phyloP scores from a whole-genome alignment of 2,888 invertebrate species.

The Anaspis maculata region DNA sequence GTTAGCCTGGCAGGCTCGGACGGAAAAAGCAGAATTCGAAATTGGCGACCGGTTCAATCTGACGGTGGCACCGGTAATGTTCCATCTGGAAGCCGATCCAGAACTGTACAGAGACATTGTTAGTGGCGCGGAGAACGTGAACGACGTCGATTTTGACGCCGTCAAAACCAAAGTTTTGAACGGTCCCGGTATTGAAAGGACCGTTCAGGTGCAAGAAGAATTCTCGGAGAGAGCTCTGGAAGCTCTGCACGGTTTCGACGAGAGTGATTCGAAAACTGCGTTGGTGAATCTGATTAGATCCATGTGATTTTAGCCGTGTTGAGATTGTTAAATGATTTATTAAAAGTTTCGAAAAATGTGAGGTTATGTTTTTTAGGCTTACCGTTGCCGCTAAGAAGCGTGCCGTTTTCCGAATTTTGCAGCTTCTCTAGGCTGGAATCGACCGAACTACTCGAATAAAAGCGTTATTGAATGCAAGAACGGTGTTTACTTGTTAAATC shows the following conservation, averaged over 20 bases:
- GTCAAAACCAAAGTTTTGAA: slow-evolving; percentile 30
- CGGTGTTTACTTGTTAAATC: too few species aligned
- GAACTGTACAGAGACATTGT: slow-evolving; percentile 57
- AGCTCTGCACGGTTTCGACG: slow-evolving; percentile 63
- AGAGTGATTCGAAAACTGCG: slow-evolving; percentile 71
- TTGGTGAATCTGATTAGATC: slow-evolving; percentile 75
- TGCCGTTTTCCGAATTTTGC: too few species aligned
- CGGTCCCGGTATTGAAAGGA: slow-evolving; percentile 64
- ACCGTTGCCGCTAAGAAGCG: too few species aligned
- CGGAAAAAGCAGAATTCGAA: slow-evolving; percentile 60
- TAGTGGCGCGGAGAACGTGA: slow-evolving; percentile 51
- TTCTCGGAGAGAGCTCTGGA: slow-evolving; percentile 64
- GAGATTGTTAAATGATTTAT: too few species aligned
- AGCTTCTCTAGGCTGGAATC: too few species aligned
- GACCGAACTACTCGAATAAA: too few species aligned
- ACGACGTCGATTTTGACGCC: slow-evolving; percentile 53
- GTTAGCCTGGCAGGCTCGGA: slow-evolving; percentile 70
- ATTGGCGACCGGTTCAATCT: slow-evolving; percentile 49
- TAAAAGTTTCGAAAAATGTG: too few species aligned
- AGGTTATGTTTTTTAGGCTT: too few species aligned
- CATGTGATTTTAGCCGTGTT: slow-evolving; percentile 18
- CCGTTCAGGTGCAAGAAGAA: slow-evolving; percentile 60
- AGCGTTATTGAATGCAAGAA: too few species aligned
- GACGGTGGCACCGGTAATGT: slow-evolving; percentile 73
- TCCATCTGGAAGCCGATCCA: slow-evolving; percentile 66